Evolutionary conservation across 2,797 vertebrate genomes (phyloP).

Genomic region (Hybognathus amarus): DNA sequence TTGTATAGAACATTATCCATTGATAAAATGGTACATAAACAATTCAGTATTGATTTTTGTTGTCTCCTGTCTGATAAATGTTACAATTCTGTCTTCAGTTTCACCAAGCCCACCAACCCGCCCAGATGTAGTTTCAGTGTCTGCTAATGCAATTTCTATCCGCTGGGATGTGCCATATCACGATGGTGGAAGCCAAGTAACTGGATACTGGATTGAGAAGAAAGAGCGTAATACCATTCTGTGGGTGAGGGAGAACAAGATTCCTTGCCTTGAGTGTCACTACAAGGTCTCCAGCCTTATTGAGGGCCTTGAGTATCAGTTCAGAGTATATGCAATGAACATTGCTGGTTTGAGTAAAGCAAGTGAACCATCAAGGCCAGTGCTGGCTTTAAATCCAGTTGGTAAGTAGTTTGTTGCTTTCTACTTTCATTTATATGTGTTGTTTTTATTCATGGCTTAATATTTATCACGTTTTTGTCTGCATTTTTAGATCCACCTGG

Average conservation of each 20-base stretch:
- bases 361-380: conserved; percentile 94
- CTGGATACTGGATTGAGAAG: conserved; percentile 99
- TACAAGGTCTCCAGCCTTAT: conserved; percentile 92
- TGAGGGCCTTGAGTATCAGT: conserved; percentile 97
- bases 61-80: background rate
- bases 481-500: conserved; percentile 88
- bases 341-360: conserved; percentile 96
- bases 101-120: conserved; percentile 94
- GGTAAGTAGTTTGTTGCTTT: conserved; percentile 76
- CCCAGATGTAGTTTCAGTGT: conserved; percentile 90
- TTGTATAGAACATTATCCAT: background rate
- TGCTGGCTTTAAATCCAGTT: conserved; percentile 95
- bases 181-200: conserved; percentile 94
- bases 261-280: conserved; percentile 90
- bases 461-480: conserved; percentile 37
- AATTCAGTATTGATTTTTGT: background rate
- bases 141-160: conserved; percentile 89
- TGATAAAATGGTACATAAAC: background rate
- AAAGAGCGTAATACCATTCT: conserved; percentile 99
- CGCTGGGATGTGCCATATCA: conserved; percentile 97
- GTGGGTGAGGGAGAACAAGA: conserved; percentile 98
- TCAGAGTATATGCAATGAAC: conserved; percentile 96
- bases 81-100: conserved; percentile 73
- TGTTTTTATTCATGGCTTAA: background rate
- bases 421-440: background rate